Percentiles rank a stretch among this genome's conserved stretches.
Evolutionary conservation across 64 coral and sea anemone species (phyloP).

Genomic region (Platygyra sinensis): DNA sequence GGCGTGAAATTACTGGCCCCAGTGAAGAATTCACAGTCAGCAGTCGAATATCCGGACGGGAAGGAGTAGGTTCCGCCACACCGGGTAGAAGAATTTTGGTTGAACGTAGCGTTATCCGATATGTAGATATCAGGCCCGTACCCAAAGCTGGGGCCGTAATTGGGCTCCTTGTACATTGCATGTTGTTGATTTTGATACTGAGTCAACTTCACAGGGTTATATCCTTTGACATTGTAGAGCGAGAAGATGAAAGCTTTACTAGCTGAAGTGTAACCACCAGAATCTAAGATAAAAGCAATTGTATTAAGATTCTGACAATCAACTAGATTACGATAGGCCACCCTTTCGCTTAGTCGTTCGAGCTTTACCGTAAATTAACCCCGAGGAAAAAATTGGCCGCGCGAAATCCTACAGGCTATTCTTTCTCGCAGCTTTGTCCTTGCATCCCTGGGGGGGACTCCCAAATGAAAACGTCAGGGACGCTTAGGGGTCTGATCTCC

Average conservation of each 20-base stretch:
- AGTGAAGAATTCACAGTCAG: background rate
- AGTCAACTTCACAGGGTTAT: constrained; percentile 12
- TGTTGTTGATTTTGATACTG: background rate
- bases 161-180: background rate
- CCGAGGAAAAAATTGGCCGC: no score
- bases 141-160: constrained; percentile 9
- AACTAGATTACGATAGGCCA: no score
- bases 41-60: background rate
- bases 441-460: no score
- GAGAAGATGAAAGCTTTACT: constrained; percentile 17
- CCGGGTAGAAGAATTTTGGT: background rate
- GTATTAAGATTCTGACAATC: no score
- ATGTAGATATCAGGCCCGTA: background rate
- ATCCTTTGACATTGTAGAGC: background rate
- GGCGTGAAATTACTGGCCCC: background rate
- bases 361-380: no score
- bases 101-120: background rate
- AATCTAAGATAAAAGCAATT: background rate
- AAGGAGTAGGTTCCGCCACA: background rate
- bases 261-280: background rate
- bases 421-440: no score
- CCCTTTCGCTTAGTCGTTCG: no score
- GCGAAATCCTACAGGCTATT: no score
- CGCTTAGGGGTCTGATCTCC: no score
- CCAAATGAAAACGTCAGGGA: no score